These are phyloP conservation scores for Galeruca laticollis DNA, from an alignment of 2,888 invertebrate genomes.

Conservation along the genomic window DNA sequence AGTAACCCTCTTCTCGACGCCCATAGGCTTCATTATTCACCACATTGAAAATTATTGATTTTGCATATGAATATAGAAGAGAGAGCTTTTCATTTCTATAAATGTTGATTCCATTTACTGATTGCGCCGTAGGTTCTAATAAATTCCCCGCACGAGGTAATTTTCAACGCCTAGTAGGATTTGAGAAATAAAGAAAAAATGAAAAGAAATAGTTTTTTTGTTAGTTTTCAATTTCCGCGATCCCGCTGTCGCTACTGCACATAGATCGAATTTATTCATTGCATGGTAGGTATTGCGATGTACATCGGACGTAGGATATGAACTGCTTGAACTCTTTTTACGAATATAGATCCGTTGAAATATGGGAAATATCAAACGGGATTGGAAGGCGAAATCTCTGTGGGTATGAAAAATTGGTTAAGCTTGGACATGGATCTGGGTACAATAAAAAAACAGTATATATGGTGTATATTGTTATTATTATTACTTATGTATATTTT, in stretches of 20 bases:
- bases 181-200: slow-evolving; percentile 23
- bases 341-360: not conserved
- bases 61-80: slow-evolving; percentile 59
- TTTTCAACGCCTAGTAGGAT: slow-evolving; percentile 21
- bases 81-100: slow-evolving; percentile 49
- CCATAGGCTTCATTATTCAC: slow-evolving; percentile 58
- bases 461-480: no score
- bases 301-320: not conserved
- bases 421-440: no score
- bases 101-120: slow-evolving; percentile 52
- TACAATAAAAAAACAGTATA: no score
- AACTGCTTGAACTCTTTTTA: not conserved
- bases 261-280: not conserved
- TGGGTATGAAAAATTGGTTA: no score
- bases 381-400: no score
- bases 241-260: not conserved
- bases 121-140: slow-evolving; percentile 45
- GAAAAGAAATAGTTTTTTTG: slow-evolving; percentile 20
- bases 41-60: slow-evolving; percentile 63
- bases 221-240: slow-evolving; percentile 17
- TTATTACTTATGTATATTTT: no score
- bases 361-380: no score
- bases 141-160: slow-evolving; percentile 25
- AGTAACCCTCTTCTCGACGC: slow-evolving; percentile 48
- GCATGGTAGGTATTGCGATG: not conserved